phyloP scores from a whole-genome alignment of 1,140 invertebrate genomes.

The Drosophila parvula region DNA sequence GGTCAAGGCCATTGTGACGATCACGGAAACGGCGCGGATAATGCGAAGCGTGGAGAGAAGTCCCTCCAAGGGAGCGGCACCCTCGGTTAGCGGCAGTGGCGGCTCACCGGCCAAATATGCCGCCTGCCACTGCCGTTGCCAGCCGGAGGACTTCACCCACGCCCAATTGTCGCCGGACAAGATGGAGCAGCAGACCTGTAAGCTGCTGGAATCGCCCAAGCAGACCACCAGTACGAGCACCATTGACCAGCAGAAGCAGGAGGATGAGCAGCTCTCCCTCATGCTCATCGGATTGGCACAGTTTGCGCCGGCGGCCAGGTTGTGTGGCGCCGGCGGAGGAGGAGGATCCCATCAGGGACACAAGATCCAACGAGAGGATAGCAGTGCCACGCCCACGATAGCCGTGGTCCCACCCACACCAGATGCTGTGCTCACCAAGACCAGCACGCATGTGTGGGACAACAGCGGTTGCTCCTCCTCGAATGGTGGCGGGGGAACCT shows the following conservation, averaged over 20 bases:
- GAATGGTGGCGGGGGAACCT: neutral
- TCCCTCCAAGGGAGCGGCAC: slow-evolving; percentile 11
- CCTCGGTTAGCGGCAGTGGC: neutral
- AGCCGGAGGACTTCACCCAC: slow-evolving; percentile 74
- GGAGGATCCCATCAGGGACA: slow-evolving; percentile 4
- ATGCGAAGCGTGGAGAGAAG: slow-evolving; percentile 54
- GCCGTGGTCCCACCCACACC: slow-evolving; percentile 91
- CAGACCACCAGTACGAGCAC: slow-evolving; percentile 30
- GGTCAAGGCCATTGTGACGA: slow-evolving; percentile 66
- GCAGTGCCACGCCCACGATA: slow-evolving; percentile 86
- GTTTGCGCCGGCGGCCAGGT: slow-evolving; percentile 87
- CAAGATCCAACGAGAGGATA: neutral
- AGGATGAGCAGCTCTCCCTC: slow-evolving; percentile 86
- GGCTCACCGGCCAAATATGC: slow-evolving; percentile 64
- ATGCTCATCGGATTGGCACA: slow-evolving; percentile 88
- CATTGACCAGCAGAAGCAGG: slow-evolving; percentile 45
- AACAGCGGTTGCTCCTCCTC: slow-evolving; percentile 53
- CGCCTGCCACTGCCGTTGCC: slow-evolving; percentile 77
- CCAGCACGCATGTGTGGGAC: slow-evolving; percentile 80
- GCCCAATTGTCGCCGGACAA: slow-evolving; percentile 72
- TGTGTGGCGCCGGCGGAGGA: slow-evolving; percentile 84
- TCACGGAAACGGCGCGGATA: slow-evolving; percentile 66
- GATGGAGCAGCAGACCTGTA: slow-evolving; percentile 80
- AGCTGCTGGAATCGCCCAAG: slow-evolving; percentile 77
- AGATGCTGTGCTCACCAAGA: slow-evolving; percentile 85